Conservation (phyloP, 1,140 invertebrate species). For the Hypothenemus hampei region DNA sequence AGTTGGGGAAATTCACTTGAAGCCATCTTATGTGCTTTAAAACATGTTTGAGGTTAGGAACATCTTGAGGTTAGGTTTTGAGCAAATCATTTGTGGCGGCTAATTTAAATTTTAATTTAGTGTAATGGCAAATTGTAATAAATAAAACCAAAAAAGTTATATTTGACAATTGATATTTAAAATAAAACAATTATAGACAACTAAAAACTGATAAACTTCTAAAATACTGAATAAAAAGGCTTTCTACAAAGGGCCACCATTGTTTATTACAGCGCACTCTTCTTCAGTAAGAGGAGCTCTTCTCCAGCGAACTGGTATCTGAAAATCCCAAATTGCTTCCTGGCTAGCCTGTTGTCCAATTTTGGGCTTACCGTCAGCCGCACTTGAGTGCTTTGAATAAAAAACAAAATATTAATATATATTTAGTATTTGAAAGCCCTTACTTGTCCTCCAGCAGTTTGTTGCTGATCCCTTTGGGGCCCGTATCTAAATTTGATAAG, state of each 20-base stretch:
- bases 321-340: slow-evolving; percentile 39
- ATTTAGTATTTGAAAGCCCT: background rate
- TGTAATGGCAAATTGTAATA: no score
- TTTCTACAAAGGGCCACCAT: slow-evolving; percentile 35
- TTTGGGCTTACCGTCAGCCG: background rate
- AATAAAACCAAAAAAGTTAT: background rate
- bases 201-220: background rate
- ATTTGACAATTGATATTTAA: background rate
- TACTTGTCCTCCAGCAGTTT: slow-evolving; percentile 12
- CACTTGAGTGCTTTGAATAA: background rate
- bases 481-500: slow-evolving; percentile 41
- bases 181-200: background rate
- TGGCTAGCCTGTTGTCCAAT: background rate
- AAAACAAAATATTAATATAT: background rate
- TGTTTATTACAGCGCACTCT: slow-evolving; percentile 39
- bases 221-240: no score
- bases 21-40: no score
- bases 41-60: no score
- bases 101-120: no score
- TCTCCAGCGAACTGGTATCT: slow-evolving; percentile 37
- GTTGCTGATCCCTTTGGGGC: slow-evolving; percentile 14
- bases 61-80: no score
- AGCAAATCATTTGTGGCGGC: no score
- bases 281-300: slow-evolving; percentile 35
- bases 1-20: no score